phyloP scores from a whole-genome alignment of 2,797 vertebrate genomes.

The Kryptolebias ocellatus region DNA sequence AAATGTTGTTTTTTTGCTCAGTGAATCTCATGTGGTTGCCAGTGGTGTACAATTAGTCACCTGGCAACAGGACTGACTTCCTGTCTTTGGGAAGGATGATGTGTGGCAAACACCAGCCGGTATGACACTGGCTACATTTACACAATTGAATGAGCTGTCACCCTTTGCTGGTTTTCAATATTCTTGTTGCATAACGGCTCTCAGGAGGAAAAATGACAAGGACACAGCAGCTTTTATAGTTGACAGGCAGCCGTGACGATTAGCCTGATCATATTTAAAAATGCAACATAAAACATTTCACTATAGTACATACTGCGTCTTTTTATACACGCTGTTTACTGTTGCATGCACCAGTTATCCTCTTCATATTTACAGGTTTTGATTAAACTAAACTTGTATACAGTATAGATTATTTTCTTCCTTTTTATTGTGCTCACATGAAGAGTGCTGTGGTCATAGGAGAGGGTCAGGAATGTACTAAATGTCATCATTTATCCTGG shows the following conservation, averaged over 20 bases:
- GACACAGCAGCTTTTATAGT: conserved; percentile 13
- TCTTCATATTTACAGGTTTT: conserved; percentile 2
- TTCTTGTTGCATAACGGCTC: conserved; percentile 32
- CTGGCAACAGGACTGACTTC: conserved; percentile 60
- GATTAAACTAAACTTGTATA: conserved; percentile 8
- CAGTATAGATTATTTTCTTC: background rate
- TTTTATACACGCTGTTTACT: background rate
- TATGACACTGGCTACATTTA: conserved; percentile 41
- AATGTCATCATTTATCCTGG: conserved; percentile 33
- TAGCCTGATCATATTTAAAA: conserved; percentile 18
- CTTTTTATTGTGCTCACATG: conserved; percentile 15
- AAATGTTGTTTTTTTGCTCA: conserved; percentile 22
- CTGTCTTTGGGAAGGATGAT: conserved; percentile 39
- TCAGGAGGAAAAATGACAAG: conserved; percentile 13
- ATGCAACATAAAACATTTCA: conserved; percentile 4
- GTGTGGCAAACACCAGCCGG: conserved; percentile 29
- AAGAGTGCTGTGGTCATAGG: conserved; percentile 14
- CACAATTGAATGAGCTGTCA: conserved; percentile 29
- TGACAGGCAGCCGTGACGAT: conserved; percentile 25
- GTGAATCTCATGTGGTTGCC: conserved; percentile 20
- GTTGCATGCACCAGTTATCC: background rate
- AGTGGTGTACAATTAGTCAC: conserved; percentile 53
- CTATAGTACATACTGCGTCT: background rate
- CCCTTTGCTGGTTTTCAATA: conserved; percentile 45
- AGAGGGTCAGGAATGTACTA: conserved; percentile 38